Percentiles rank a stretch among this genome's conserved stretches.
These are phyloP conservation scores for Diphyllodes magnificus DNA, from an alignment of 2,113 vertebrate species.

Conservation along the genomic window DNA sequence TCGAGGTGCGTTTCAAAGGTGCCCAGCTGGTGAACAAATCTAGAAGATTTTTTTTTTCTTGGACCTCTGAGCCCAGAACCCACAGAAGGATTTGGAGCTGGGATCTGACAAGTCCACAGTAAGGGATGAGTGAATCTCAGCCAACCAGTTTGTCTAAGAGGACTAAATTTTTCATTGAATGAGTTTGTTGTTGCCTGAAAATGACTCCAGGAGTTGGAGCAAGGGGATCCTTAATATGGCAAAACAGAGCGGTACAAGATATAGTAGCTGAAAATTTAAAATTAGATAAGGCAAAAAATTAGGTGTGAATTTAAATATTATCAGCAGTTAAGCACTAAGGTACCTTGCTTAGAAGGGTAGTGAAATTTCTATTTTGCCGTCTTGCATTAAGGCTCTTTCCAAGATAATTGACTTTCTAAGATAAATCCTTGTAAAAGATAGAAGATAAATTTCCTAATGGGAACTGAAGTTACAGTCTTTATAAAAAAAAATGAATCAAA, in stretches of 20 bases:
- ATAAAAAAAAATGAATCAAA: background rate
- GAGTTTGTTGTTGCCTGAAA: background rate
- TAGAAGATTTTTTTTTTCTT: background rate
- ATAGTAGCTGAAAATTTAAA: background rate
- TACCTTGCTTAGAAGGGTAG: background rate
- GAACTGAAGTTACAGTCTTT: background rate
- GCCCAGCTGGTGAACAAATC: background rate
- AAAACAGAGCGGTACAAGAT: background rate
- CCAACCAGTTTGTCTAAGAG: background rate
- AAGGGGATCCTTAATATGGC: background rate
- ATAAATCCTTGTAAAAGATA: background rate
- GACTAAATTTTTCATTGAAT: background rate
- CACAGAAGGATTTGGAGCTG: background rate
- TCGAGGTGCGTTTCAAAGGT: background rate
- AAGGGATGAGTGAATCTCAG: background rate
- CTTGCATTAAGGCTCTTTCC: background rate
- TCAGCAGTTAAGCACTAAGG: background rate
- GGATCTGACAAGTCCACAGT: background rate
- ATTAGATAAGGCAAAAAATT: background rate
- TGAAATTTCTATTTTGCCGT: background rate
- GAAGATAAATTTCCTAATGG: background rate
- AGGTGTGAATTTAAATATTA: background rate
- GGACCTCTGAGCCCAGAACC: background rate
- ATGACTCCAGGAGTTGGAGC: background rate
- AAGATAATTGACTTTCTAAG: background rate